Conservation (phyloP, 2,888 invertebrate species). For the Ophion slaviceki region DNA sequence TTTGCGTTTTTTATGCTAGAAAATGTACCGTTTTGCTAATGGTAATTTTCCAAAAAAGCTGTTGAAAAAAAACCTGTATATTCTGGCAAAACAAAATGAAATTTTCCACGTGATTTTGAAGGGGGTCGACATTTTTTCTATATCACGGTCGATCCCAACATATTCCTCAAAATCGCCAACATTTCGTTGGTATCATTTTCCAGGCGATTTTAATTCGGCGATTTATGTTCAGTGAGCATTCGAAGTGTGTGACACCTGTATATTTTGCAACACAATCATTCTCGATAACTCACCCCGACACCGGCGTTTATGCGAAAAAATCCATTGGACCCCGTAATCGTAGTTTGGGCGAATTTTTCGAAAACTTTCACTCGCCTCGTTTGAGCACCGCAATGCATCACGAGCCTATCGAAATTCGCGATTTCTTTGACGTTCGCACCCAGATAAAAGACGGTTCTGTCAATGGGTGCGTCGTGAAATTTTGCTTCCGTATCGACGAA, state of each 20-base stretch:
- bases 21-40: no score
- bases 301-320: conserved; percentile 72
- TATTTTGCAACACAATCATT: neutral
- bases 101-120: no score
- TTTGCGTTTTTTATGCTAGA: no score
- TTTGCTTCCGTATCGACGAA: conserved; percentile 72
- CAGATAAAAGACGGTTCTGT: conserved; percentile 70
- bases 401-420: conserved; percentile 68
- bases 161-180: neutral
- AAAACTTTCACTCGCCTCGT: conserved; percentile 68
- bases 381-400: conserved; percentile 72
- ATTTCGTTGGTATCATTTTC: neutral
- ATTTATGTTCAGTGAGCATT: no score
- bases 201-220: neutral
- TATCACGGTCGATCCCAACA: no score
- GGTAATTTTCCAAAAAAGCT: no score
- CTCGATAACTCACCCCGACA: conserved; percentile 65
- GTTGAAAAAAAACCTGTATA: no score
- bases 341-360: conserved; percentile 71
- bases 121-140: no score
- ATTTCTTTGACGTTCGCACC: conserved; percentile 66
- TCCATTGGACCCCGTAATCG: conserved; percentile 67
- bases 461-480: conserved; percentile 67
- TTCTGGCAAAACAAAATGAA: no score
- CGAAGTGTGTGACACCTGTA: no score